Base-by-base conservation (phyloP, 2,113 vertebrate species). In the Eclectus roratus region DNA sequence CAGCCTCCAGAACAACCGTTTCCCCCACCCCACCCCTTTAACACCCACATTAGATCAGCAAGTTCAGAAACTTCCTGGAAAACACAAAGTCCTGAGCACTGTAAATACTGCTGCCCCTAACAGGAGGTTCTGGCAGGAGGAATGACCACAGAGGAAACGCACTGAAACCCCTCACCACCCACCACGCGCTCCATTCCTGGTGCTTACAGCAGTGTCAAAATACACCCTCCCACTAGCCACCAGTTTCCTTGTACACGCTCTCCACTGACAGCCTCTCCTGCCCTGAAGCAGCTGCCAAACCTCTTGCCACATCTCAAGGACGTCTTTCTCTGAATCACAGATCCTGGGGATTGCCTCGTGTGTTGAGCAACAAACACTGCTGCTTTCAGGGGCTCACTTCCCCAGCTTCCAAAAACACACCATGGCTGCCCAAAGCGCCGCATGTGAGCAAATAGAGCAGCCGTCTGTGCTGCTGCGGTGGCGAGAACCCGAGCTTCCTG, bases 101-200 rank as follows among this genome's bases (percentile, higher is more conserved):
- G 72, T 35, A 60, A 70, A 83, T 47, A 47, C 29, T 74, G 43
- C 55, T 81, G 23, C 1, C 2, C 63, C 31, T 39, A 65, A 37
- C 13, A 18, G 64, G 64, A 86, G 70, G n/a, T 31, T 68, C 76
- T 35, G 72, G 33, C 10, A 21, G 49, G 13, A 28, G 49, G 52
- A 85, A 35, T 2, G 2, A 39, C 50, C 0, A 0, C 52, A 87
- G 61, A 86, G 60, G 49, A 91, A 43, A 41, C 10, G n/a, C 28
- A 58, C 20, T 58, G 44, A 69, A 73, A 35, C 0, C 1, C n/a
- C n/a, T n/a, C 0, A 0, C 41, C 23, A 73, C 9, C 29, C 64
- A 24, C 71, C 46, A 46, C 0, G 1, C 0, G 4, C 19, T 56
- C 35, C 29, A 25, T 1, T 6, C 25, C 23, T 3, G 9, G 29